A percentile compares a stretch with the other conserved stretches of the same genome.
phyloP scores from a whole-genome alignment of 2,797 vertebrate species.

The Helicolenus hilgendorfi region DNA sequence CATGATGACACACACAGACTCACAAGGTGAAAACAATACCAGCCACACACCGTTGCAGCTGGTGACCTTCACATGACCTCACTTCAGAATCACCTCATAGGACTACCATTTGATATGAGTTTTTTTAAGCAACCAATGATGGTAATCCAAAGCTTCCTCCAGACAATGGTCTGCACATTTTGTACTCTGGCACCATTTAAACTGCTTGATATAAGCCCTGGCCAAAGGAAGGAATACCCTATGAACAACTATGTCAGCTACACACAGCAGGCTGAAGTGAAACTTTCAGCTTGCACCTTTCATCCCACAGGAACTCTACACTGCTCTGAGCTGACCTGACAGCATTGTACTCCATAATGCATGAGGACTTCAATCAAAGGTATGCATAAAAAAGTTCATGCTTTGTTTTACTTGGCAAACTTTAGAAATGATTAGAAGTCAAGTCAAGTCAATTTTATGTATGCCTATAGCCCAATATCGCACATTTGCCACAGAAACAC shows the following conservation, averaged over 20 bases:
- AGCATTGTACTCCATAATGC: not conserved
- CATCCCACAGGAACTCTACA: not conserved
- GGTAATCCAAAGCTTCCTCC: not conserved
- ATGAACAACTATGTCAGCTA: not conserved
- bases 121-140: not conserved
- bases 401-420: not conserved
- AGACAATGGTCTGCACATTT: not conserved
- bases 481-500: not conserved
- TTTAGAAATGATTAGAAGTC: not conserved
- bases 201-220: not conserved
- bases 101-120: not conserved
- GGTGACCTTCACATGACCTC: not conserved
- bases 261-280: not conserved
- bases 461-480: not conserved
- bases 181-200: slow-evolving; percentile 1
- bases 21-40: not conserved
- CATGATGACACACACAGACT: not conserved
- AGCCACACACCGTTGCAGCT: not conserved
- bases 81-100: not conserved
- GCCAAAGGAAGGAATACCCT: not conserved
- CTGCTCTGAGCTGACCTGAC: slow-evolving; percentile 21
- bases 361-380: not conserved
- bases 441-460: not conserved
- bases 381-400: not conserved
- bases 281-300: slow-evolving; percentile 1